These are phyloP conservation scores for Parus major DNA, from an alignment of 2,113 vertebrate genomes.

Conservation along the genomic window DNA sequence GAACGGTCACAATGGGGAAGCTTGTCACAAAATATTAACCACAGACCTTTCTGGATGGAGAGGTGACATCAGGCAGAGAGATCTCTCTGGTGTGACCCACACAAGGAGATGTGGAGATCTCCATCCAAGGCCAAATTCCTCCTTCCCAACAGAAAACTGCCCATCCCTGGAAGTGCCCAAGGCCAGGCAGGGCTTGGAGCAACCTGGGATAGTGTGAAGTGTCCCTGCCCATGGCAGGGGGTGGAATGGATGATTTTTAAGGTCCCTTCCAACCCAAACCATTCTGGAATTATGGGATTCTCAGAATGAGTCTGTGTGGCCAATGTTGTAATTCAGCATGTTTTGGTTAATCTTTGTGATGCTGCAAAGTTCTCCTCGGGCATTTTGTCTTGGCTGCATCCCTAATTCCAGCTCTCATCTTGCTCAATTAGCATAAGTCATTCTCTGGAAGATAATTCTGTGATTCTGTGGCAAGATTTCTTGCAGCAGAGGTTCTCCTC, in stretches of 20 bases:
- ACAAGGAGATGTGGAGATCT: not conserved
- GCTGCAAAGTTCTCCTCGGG: not conserved
- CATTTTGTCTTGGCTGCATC: not conserved
- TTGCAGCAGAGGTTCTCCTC: not conserved
- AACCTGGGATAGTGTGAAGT: not conserved
- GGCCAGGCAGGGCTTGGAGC: not conserved
- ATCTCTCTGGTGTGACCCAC: not conserved
- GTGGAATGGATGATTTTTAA: not conserved
- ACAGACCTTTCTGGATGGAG: not conserved
- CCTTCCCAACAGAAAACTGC: not conserved
- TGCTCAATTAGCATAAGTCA: not conserved
- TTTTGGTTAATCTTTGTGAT: not conserved
- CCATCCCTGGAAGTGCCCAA: not conserved
- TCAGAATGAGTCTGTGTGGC: rapidly evolving
- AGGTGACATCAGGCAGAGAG: not conserved
- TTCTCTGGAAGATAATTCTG: not conserved
- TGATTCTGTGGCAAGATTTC: not conserved
- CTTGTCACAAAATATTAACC: not conserved
- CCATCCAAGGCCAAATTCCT: not conserved
- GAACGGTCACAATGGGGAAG: rapidly evolving
- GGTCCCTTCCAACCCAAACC: not conserved
- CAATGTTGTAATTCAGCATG: rapidly evolving
- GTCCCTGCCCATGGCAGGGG: not conserved
- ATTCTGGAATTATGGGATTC: not conserved
- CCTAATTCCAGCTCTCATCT: not conserved